A percentile compares a stretch with the other conserved stretches of the same genome.
phyloP scores from a whole-genome alignment of 2,888 invertebrate genomes.

The Halictus ligatus region DNA sequence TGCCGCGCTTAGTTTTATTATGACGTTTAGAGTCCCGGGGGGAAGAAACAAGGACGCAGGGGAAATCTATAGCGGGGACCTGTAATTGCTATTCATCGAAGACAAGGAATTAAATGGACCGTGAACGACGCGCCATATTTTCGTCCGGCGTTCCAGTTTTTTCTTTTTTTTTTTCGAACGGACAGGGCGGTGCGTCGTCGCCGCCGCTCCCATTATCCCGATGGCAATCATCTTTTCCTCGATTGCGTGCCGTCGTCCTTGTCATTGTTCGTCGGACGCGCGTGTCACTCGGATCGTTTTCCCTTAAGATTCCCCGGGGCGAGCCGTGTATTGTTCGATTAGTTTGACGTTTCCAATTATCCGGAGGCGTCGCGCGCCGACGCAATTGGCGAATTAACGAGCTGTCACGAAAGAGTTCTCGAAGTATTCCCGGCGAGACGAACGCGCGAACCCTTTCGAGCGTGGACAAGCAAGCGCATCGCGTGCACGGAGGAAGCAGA shows the following conservation, averaged over 20 bases:
- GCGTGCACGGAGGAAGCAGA: constrained; percentile 47
- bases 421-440: constrained; percentile 37
- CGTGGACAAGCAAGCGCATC: constrained; percentile 41
- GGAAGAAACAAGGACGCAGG: neutral
- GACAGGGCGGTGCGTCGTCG: neutral
- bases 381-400: constrained; percentile 67
- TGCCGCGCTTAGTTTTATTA: constrained; percentile 13
- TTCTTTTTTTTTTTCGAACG: too few relatives aligned
- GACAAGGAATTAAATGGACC: neutral
- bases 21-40: neutral
- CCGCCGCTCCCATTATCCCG: neutral
- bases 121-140: neutral
- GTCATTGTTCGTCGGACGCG: neutral
- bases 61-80: neutral
- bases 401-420: constrained; percentile 67
- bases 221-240: constrained; percentile 14
- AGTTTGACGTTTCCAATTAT: constrained; percentile 69
- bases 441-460: constrained; percentile 35
- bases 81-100: constrained; percentile 1
- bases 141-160: neutral
- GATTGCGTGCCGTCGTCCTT: neutral
- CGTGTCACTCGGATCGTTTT: constrained; percentile 19
- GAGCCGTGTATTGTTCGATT: constrained; percentile 55
- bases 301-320: constrained; percentile 36
- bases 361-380: constrained; percentile 44